phyloP scores from a whole-genome alignment of 2,113 vertebrate genomes.

The Xiphias gladius region DNA sequence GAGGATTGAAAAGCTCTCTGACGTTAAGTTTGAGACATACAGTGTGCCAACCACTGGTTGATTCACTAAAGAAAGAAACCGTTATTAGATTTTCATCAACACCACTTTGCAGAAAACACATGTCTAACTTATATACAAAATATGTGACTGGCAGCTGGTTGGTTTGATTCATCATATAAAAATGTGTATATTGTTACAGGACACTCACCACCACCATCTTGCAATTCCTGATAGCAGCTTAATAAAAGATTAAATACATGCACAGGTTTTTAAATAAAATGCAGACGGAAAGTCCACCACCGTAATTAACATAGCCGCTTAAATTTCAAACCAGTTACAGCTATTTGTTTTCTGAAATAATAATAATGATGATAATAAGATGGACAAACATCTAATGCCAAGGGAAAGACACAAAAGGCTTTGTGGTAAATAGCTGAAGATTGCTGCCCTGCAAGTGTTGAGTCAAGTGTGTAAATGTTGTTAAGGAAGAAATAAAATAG shows the following conservation, averaged over 20 bases:
- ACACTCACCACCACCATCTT: constrained; percentile 60
- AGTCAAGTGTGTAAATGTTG: constrained; percentile 32
- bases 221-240: constrained; percentile 37
- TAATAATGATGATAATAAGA: not conserved
- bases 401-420: constrained; percentile 19
- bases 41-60: constrained; percentile 89
- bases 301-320: constrained; percentile 1
- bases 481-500: not conserved
- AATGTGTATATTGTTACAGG: constrained; percentile 1
- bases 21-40: constrained; percentile 88
- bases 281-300: constrained; percentile 11
- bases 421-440: constrained; percentile 14
- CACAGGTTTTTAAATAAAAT: constrained; percentile 30
- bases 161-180: constrained; percentile 2
- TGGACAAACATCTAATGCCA: constrained; percentile 12
- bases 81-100: constrained; percentile 65
- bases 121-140: not conserved
- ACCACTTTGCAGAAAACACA: constrained; percentile 20
- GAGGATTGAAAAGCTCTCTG: constrained; percentile 91
- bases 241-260: constrained; percentile 55
- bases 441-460: constrained; percentile 19
- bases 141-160: not conserved
- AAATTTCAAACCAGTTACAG: not conserved
- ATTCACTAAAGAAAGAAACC: constrained; percentile 88
- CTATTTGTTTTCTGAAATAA: not conserved